Conservation (phyloP, 1,140 invertebrate species). For the Hylaeus anthracinus region DNA sequence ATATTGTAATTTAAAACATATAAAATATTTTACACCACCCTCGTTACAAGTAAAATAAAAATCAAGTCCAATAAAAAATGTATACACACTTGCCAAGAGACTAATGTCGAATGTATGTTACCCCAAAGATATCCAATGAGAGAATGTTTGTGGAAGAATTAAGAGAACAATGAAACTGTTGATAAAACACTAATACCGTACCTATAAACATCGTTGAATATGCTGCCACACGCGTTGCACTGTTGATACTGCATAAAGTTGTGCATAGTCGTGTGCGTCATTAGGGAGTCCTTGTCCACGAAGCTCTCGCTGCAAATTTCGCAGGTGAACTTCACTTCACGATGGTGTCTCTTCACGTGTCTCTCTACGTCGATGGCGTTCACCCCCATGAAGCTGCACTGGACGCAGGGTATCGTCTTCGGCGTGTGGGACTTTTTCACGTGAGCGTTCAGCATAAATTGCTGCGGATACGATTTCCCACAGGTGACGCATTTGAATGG, state of each 20-base stretch:
- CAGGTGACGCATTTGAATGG: slow-evolving; percentile 78
- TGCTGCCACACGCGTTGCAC: slow-evolving; percentile 84
- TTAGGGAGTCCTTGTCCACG: slow-evolving; percentile 62
- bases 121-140: not conserved
- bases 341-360: slow-evolving; percentile 79
- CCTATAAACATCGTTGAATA: slow-evolving; percentile 77
- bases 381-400: slow-evolving; percentile 61
- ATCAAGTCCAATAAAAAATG: too few relatives aligned
- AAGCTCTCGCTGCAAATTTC: slow-evolving; percentile 74
- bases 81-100: too few relatives aligned
- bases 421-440: slow-evolving; percentile 84
- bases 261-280: slow-evolving; percentile 80
- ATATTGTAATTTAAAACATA: too few relatives aligned
- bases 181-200: not conserved
- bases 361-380: slow-evolving; percentile 67
- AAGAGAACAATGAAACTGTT: not conserved
- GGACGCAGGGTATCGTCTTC: slow-evolving; percentile 57
- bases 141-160: not conserved
- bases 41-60: too few relatives aligned
- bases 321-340: slow-evolving; percentile 75
- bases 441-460: slow-evolving; percentile 82
- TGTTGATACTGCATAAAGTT: slow-evolving; percentile 75
- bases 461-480: slow-evolving; percentile 79
- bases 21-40: too few relatives aligned
- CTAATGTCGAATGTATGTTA: not conserved